Evolutionary conservation across 1,140 invertebrate genomes (phyloP), one percentile per base, ranked within the genome.

Genomic region (Aphidius gifuensis): DNA sequence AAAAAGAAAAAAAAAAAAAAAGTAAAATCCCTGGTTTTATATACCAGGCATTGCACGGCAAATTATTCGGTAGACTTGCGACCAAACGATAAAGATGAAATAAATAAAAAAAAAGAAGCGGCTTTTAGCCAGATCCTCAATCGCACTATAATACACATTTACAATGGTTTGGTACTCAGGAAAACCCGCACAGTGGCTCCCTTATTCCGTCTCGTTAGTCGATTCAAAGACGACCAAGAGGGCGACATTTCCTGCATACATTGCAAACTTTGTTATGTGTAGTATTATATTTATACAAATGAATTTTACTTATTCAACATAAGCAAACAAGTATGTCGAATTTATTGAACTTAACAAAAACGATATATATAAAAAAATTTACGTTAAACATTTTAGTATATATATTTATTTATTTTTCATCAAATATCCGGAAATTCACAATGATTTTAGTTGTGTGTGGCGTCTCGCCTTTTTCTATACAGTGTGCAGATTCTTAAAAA

Each of bases 361-460:
- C n/a, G n/a, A n/a, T n/a, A n/a, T 16, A 16, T 16, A 56, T n/a
- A 46, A 60, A 65, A 60, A 60, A 43, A 58, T 32, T 32, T 32
- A 62, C 61, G 61, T 51, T 67, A 72, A 69, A 67, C 68, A 73
- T 73, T 73, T 67, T 66, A 53, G 61, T 60, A 16, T 16, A 16
- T 61, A 65, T 70, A 74, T 74, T 73, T 16, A 16, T 61, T 66
- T 70, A 74, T 74, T 73, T 44, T 74, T 70, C 71, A 71, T 72
- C 68, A 72, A 74, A 74, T 74, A 71, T 68, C 71, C 67, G 64
- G 66, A 64, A 73, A 71, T 69, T 70, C 68, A 73, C 70, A 72
- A 73, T 72, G 70, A 64, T 69, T 67, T 63, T 73, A 66, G 65
- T 64, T 67, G 67, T 69, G 67, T 69, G 23, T 32, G 61, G 68